phyloP scores from a whole-genome alignment of 2,113 vertebrate genomes.

The Megatriorchis doriae region DNA sequence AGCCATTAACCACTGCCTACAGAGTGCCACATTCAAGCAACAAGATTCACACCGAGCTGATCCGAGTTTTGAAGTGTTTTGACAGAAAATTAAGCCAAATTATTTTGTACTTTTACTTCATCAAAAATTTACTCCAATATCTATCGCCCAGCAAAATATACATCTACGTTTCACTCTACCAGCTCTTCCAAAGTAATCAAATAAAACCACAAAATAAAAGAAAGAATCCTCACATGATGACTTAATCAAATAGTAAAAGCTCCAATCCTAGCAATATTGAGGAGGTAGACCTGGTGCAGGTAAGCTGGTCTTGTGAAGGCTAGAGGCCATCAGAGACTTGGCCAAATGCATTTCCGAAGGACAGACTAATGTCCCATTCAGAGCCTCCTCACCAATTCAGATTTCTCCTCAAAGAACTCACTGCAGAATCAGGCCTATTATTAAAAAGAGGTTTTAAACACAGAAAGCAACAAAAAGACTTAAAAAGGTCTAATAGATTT shows the following conservation, averaged over 20 bases:
- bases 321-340: not conserved
- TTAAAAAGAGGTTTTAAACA: not conserved
- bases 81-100: not conserved
- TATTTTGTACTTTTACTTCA: not conserved
- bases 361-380: not conserved
- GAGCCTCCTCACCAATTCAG: not conserved
- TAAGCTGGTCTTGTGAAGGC: not conserved
- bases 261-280: not conserved
- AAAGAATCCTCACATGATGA: not conserved
- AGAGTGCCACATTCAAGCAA: not conserved
- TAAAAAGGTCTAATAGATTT: not conserved
- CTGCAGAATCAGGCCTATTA: not conserved
- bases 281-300: not conserved
- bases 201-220: not conserved
- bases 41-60: not conserved
- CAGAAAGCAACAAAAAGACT: not conserved
- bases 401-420: not conserved
- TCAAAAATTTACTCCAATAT: not conserved
- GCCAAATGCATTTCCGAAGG: rapidly evolving
- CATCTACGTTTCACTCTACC: not conserved
- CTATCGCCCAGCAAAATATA: not conserved
- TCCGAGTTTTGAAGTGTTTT: not conserved
- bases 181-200: not conserved
- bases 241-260: not conserved
- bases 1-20: not conserved